Evolutionary conservation across 2,888 invertebrate species (phyloP), one percentile per base, ranked within the genome.

Genomic region (Himalopsyche tibetana): DNA sequence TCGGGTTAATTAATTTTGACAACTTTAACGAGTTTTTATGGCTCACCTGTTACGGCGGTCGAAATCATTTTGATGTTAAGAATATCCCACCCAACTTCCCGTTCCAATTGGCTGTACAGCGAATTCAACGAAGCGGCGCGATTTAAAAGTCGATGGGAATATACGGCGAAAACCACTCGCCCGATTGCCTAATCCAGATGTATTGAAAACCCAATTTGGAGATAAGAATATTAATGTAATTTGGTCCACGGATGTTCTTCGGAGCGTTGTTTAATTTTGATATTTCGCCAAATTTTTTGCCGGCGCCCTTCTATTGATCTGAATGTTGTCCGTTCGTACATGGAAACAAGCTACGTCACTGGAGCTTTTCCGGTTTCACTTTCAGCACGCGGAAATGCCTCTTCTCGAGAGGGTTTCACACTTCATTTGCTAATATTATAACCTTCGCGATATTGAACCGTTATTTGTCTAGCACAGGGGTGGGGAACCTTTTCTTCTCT

Each of bases 11-110:
- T 74, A 74, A 74, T 74, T 74, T 74, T 74, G 74, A 74, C 74
- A 38, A 74, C 36, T 74, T 74, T 74, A 74, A 74, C 12, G 74
- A 74, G 74, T 74, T 74, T 74, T 74, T 38, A 74, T 74, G 74
- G 74, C 36, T 74, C 74, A 74, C 38, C 74, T 74, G 74, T 74
- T 74, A 36, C 36, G 36, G 15, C 12, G 19, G 28, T 15, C 74
- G 36, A 74, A 74, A 51, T 51, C 15, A 15, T 51, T 51, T 51
- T 12, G 28, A 15, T 4, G 51, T 2, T n/a, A 15, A 15, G 12
- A 51, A 51, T 38, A 74, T 15, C 74, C 19, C 0, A 74, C 74
- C 74, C 2, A 38, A 28, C 74, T 38, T 36, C 19, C 74, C 36
- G 36, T 9, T 74, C 9, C 28, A 5, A 19, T n/a, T 74, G 28